Evolutionary conservation across 2,113 vertebrate species (phyloP).

Genomic region (Centropus bengalensis): DNA sequence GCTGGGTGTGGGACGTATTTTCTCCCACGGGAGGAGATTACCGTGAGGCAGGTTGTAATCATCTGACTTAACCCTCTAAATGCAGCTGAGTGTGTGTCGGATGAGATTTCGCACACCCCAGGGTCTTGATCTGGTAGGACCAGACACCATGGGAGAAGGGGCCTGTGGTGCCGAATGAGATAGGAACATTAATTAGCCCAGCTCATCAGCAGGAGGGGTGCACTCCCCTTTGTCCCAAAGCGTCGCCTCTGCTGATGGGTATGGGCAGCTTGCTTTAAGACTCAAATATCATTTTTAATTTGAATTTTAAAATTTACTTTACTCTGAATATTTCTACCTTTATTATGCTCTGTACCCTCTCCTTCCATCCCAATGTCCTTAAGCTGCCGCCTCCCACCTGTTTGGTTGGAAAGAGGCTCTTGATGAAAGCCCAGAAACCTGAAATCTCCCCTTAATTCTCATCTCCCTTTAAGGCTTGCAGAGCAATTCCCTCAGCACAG

Average conservation of each 20-base stretch:
- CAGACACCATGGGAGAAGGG: not conserved
- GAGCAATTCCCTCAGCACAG: not conserved
- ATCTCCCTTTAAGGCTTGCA: not conserved
- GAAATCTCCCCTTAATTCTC: not conserved
- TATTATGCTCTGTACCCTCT: not conserved
- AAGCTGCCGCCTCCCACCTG: not conserved
- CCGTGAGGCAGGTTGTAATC: not conserved
- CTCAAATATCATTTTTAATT: not conserved
- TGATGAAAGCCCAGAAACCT: not conserved
- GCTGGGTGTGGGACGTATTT: not conserved
- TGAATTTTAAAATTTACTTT: not conserved
- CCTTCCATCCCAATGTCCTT: not conserved
- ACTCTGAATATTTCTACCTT: not conserved
- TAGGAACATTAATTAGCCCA: not conserved
- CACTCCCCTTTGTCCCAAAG: not conserved
- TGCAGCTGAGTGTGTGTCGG: constrained; percentile 27
- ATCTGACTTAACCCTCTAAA: constrained; percentile 44
- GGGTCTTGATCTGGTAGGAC: constrained; percentile 1
- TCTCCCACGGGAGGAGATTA: not conserved
- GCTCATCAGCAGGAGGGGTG: not conserved
- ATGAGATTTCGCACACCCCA: constrained; percentile 5
- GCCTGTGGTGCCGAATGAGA: not conserved
- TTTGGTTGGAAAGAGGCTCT: not conserved
- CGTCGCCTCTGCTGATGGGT: not conserved
- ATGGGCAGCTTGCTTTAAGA: not conserved